Evolutionary conservation across 2,113 vertebrate species (phyloP).

Genomic region (Dicerorhinus sumatrensis): DNA sequence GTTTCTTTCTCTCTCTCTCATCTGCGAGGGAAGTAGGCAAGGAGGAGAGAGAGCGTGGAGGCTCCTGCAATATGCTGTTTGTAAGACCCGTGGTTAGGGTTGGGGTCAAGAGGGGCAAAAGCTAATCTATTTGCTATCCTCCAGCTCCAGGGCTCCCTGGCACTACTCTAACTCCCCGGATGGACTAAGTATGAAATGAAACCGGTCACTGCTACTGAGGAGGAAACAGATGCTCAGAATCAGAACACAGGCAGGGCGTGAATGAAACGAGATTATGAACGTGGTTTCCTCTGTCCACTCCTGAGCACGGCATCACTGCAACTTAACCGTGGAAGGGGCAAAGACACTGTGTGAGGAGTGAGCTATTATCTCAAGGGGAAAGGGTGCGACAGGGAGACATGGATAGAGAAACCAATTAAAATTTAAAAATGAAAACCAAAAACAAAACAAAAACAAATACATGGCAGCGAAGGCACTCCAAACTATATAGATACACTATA

Average conservation of each 20-base stretch:
- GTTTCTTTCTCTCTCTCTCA: constrained; percentile 22
- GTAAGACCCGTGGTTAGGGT: neutral
- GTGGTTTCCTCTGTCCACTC: constrained; percentile 76
- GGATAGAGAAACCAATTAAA: constrained; percentile 83
- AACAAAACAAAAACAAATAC: constrained; percentile 81
- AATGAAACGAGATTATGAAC: constrained; percentile 58
- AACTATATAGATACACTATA: constrained; percentile 99
- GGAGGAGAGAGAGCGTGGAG: constrained; percentile 25
- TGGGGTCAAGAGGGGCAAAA: constrained; percentile 72
- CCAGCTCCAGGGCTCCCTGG: constrained; percentile 62
- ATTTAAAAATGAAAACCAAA: constrained; percentile 71
- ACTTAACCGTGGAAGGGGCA: constrained; percentile 79
- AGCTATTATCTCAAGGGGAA: constrained; percentile 72
- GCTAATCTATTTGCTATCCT: constrained; percentile 14
- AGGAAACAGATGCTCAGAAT: constrained; percentile 70
- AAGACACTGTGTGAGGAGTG: constrained; percentile 77
- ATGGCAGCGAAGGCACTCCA: constrained; percentile 99
- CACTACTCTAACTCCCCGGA: constrained; percentile 27
- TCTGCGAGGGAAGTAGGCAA: neutral
- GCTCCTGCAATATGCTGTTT: constrained; percentile 67
- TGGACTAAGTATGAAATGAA: constrained; percentile 63
- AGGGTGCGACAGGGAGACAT: constrained; percentile 34
- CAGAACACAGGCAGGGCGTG: constrained; percentile 78
- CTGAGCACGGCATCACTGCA: constrained; percentile 78
- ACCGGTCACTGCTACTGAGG: constrained; percentile 61